These are phyloP conservation scores for Sinocyclocheilus anophthalmus DNA, from an alignment of 2,113 vertebrate genomes.

Conservation along the genomic window DNA sequence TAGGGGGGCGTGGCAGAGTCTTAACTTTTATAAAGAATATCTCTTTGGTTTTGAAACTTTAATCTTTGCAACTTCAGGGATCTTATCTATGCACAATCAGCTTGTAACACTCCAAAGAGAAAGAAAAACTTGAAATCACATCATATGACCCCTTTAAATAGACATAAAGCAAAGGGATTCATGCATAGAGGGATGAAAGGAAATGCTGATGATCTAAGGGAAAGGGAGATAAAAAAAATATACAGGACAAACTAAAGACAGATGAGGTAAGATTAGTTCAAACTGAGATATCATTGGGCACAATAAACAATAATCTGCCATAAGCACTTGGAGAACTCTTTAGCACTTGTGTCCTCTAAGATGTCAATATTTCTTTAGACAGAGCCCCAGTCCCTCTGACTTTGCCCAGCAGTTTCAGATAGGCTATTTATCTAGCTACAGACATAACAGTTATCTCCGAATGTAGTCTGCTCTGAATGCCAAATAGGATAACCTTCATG, in stretches of 20 bases:
- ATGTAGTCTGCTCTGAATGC: slow-evolving; percentile 5
- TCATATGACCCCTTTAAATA: neutral
- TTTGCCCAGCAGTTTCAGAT: slow-evolving; percentile 17
- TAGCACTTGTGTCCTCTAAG: slow-evolving; percentile 7
- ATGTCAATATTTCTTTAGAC: slow-evolving; percentile 40
- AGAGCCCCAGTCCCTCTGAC: neutral
- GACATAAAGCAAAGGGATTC: neutral
- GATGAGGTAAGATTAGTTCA: neutral
- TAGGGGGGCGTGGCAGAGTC: no score
- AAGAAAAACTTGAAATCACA: no score
- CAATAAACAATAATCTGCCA: neutral
- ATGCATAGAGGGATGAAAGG: neutral
- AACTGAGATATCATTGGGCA: neutral
- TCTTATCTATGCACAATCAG: no score
- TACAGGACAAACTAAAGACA: slow-evolving; percentile 1
- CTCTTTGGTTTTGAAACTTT: no score
- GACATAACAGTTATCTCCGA: neutral
- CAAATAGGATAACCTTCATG: neutral
- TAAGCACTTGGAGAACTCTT: neutral
- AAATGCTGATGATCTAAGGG: neutral
- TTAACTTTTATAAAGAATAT: no score
- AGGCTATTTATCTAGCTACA: slow-evolving; percentile 24
- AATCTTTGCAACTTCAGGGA: no score
- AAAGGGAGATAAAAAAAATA: neutral
- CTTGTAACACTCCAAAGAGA: no score